These are phyloP conservation scores for Cromileptes altivelis DNA, from an alignment of 2,113 vertebrate genomes.

Conservation along the genomic window DNA sequence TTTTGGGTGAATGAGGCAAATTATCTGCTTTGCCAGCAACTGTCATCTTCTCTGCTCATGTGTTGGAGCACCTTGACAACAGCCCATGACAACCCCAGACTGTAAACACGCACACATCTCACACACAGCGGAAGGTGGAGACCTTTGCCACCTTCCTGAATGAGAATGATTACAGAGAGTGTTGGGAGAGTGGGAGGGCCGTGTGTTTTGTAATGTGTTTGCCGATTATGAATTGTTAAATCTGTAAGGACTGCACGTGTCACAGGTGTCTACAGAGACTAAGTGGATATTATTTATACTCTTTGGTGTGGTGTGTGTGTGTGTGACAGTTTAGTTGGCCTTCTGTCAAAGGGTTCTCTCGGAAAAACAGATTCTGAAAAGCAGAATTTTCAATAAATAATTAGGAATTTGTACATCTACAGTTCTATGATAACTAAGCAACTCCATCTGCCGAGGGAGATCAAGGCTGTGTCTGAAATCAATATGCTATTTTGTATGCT, in stretches of 20 bases:
- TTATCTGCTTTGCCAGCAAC: conserved; percentile 46
- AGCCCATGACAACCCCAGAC: neutral
- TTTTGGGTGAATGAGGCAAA: conserved; percentile 63
- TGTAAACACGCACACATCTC: neutral
- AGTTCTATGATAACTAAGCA: neutral
- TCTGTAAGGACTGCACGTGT: neutral
- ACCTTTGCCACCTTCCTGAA: neutral
- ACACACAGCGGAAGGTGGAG: neutral
- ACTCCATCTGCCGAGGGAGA: neutral
- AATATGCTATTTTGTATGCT: no score
- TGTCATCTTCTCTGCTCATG: conserved; percentile 13
- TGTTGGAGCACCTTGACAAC: neutral
- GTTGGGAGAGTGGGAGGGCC: neutral
- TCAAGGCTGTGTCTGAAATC: no score
- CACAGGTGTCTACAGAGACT: neutral
- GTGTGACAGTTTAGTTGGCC: no score
- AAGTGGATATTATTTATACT: neutral
- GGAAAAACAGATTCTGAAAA: neutral
- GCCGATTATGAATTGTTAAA: neutral
- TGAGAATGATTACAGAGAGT: neutral
- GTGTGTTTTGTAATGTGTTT: neutral
- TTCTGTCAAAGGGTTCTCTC: neutral
- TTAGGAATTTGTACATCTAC: neutral
- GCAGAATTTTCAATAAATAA: neutral
- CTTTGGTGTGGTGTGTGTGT: neutral